phyloP scores from a whole-genome alignment of 2,888 invertebrate genomes.

The Rhimphoctona megacephalus region DNA sequence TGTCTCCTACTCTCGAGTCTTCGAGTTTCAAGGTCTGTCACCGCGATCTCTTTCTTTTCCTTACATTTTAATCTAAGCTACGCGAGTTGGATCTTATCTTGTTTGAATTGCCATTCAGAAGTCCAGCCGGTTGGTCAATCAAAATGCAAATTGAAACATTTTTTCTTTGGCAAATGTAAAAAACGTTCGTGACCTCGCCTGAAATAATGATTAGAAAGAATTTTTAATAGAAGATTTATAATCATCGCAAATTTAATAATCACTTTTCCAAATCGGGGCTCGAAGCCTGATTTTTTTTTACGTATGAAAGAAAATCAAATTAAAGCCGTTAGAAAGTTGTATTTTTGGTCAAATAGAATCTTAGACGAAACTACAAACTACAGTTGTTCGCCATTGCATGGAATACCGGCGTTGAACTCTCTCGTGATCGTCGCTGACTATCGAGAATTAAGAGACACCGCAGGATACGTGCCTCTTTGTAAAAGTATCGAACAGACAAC shows the following conservation, averaged over 20 bases:
- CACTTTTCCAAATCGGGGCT: neutral
- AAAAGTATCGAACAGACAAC: conserved; percentile 32
- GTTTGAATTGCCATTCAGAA: neutral
- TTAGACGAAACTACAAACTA: neutral
- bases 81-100: conserved; percentile 29
- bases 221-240: neutral
- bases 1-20: neutral
- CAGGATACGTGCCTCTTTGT: conserved; percentile 19
- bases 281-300: too few relatives aligned
- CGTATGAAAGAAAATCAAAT: too few relatives aligned
- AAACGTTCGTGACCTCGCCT: neutral
- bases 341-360: neutral
- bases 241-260: too few relatives aligned
- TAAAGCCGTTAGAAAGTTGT: neutral
- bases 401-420: conserved; percentile 1
- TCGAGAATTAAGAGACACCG: neutral
- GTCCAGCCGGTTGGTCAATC: neutral
- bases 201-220: neutral
- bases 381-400: neutral
- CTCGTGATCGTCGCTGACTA: neutral
- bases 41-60: neutral
- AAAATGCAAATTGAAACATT: neutral
- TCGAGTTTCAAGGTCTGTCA: conserved; percentile 15
- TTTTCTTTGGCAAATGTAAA: neutral
- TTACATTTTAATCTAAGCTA: neutral